Conservation (phyloP, 2,113 vertebrate species). For the Psephotus haematonotus region DNA sequence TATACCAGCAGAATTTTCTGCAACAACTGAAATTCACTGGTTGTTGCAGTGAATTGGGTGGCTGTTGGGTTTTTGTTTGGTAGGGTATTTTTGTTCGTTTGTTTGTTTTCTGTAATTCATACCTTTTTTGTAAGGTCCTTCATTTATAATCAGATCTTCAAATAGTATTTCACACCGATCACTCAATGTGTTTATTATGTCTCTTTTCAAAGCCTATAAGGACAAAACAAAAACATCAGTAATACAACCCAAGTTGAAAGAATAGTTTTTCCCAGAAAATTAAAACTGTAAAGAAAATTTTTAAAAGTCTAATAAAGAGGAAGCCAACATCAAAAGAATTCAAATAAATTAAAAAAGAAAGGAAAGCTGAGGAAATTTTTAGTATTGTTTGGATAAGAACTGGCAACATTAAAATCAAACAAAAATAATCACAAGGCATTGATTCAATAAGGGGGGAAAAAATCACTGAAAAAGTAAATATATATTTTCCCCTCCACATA, state of each 20-base stretch:
- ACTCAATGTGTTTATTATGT: conserved; percentile 87
- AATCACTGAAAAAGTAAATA: background rate
- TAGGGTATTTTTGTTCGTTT: background rate
- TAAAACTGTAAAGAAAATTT: background rate
- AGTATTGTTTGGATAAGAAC: background rate
- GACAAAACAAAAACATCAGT: background rate
- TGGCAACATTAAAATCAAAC: background rate
- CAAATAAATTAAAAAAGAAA: background rate
- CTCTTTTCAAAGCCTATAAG: conserved; percentile 88
- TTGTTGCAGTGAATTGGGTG: background rate
- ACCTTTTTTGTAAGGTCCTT: conserved; percentile 72
- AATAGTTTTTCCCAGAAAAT: background rate
- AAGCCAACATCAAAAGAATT: background rate
- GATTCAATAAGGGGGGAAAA: background rate
- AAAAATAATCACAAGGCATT: background rate
- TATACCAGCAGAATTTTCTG: background rate
- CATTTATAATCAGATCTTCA: conserved; percentile 85
- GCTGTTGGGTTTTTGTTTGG: background rate
- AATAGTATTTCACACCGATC: conserved; percentile 89
- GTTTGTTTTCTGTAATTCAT: background rate
- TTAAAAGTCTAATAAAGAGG: background rate
- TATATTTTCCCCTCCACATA: background rate
- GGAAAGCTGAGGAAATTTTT: background rate
- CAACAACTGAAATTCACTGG: background rate
- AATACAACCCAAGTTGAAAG: background rate